These are phyloP conservation scores for Xenotilapia caudafasciata DNA, from an alignment of 2,113 vertebrate species.

Conservation along the genomic window DNA sequence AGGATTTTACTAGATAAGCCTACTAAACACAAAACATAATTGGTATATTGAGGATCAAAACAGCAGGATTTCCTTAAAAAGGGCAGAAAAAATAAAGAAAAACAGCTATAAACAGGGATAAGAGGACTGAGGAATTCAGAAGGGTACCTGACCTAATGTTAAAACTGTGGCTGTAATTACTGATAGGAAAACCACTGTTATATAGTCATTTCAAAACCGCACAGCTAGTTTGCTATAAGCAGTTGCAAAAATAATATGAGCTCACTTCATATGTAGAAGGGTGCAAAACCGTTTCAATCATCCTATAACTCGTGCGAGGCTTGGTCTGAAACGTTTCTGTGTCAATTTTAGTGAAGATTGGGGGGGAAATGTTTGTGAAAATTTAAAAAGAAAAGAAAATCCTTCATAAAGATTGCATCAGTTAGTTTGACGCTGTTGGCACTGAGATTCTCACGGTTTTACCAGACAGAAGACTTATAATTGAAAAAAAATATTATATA, in stretches of 20 bases:
- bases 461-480: background rate
- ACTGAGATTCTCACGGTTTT: background rate
- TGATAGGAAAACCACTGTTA: background rate
- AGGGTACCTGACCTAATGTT: background rate
- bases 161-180: background rate
- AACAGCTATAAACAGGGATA: background rate
- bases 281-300: background rate
- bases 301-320: background rate
- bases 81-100: background rate
- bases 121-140: background rate
- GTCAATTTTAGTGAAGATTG: background rate
- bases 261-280: background rate
- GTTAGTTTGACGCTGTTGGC: background rate
- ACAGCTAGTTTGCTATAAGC: background rate
- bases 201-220: background rate
- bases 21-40: background rate
- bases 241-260: background rate
- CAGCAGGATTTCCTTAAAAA: background rate
- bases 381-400: background rate
- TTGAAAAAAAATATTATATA: fast-evolving
- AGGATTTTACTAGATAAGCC: background rate
- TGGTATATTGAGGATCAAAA: background rate
- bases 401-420: background rate
- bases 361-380: background rate
- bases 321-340: background rate